phyloP scores from a whole-genome alignment of 1,140 invertebrate genomes.

The Neoseiulus cucumeris region DNA sequence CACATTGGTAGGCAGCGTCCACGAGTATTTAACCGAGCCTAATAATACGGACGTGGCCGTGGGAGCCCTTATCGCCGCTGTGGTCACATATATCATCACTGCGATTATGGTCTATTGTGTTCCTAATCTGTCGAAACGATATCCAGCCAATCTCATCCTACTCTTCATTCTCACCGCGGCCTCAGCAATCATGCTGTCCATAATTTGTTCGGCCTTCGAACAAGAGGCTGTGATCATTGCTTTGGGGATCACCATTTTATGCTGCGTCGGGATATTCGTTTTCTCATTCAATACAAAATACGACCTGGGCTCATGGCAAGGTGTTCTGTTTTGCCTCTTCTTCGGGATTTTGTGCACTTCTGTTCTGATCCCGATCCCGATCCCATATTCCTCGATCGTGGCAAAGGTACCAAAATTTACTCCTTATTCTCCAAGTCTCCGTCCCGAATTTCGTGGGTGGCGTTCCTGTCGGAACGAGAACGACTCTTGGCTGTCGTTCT shows the following conservation, averaged over 20 bases:
- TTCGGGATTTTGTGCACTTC: background rate
- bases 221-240: background rate
- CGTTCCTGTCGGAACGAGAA: no score
- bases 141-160: background rate
- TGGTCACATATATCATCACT: no score
- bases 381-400: background rate
- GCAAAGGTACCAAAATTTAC: no score
- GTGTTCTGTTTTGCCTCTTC: background rate
- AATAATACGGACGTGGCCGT: no score
- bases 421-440: no score
- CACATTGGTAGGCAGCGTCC: no score
- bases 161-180: background rate
- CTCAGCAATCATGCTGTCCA: background rate
- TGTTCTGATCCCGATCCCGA: background rate
- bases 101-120: no score
- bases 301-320: background rate
- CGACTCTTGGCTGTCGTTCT: no score
- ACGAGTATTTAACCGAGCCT: no score
- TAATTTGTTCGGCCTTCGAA: background rate
- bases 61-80: no score
- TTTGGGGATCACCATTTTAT: background rate
- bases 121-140: no score
- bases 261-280: background rate
- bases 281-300: background rate
- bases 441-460: no score